phyloP scores from a whole-genome alignment of 2,113 vertebrate genomes.

The Bothrops jararaca region DNA sequence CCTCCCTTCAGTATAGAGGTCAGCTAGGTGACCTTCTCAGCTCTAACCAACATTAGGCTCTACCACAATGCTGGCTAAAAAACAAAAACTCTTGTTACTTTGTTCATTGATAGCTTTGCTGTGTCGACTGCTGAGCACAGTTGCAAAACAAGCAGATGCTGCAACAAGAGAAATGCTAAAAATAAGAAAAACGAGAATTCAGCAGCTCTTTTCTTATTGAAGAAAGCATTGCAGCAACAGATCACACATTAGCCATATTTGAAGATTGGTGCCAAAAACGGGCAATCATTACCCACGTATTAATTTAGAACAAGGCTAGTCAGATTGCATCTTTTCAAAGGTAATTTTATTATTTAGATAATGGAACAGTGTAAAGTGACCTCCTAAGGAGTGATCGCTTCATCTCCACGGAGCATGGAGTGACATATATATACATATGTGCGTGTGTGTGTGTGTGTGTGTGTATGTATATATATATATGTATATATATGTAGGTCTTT shows the following conservation, averaged over 20 bases:
- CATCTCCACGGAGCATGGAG: not conserved
- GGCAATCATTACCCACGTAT: not conserved
- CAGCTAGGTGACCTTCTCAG: not conserved
- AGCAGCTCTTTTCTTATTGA: not conserved
- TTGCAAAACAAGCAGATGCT: not conserved
- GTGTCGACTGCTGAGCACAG: not conserved
- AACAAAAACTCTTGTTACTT: not conserved
- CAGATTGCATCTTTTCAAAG: not conserved
- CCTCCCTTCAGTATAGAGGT: not conserved
- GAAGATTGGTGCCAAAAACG: not conserved
- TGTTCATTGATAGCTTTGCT: not conserved
- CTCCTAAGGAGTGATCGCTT: not conserved
- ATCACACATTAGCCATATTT: not conserved
- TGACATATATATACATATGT: not conserved
- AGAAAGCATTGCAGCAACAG: not conserved
- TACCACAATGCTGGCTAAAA: not conserved
- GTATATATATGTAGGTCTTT: no score
- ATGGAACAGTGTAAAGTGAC: not conserved
- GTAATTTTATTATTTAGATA: not conserved
- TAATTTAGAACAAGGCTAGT: not conserved
- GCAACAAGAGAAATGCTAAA: not conserved
- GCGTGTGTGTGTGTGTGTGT: no score
- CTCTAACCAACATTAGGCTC: not conserved
- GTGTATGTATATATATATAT: no score
- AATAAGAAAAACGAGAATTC: not conserved